These are phyloP conservation scores for Cistogaster globosa DNA, from an alignment of 2,888 invertebrate genomes.

Conservation along the genomic window DNA sequence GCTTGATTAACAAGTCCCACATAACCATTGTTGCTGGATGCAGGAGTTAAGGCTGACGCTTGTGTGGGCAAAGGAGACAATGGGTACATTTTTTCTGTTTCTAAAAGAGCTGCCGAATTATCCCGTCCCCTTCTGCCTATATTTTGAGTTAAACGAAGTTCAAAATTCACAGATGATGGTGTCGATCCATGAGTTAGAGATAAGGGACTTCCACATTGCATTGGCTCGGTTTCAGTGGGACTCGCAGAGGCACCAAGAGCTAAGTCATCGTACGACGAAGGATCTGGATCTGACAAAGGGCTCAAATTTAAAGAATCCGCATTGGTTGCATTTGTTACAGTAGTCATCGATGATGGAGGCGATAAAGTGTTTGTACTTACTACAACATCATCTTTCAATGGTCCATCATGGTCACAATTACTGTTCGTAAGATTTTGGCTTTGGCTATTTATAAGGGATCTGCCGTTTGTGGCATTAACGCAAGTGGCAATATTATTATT, in stretches of 20 bases:
- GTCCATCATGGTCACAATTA: constrained; percentile 5
- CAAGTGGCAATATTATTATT: neutral
- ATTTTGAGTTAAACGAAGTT: constrained; percentile 62
- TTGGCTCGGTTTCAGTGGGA: constrained; percentile 80
- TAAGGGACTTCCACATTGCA: constrained; percentile 71
- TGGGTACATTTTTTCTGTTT: constrained; percentile 54
- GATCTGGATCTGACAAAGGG: constrained; percentile 80
- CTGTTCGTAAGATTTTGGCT: constrained; percentile 5
- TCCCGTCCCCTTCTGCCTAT: constrained; percentile 20
- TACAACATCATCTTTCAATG: constrained; percentile 32
- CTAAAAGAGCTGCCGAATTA: constrained; percentile 27
- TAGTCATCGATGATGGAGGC: constrained; percentile 70
- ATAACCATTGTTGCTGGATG: constrained; percentile 82
- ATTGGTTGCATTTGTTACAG: constrained; percentile 70
- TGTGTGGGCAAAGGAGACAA: constrained; percentile 49
- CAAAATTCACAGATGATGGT: constrained; percentile 35
- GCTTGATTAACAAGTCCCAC: constrained; percentile 94
- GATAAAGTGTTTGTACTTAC: constrained; percentile 47
- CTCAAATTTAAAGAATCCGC: constrained; percentile 78
- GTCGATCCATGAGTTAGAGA: constrained; percentile 61
- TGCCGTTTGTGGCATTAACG: constrained; percentile 7
- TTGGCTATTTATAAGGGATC: constrained; percentile 13
- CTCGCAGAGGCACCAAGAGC: constrained; percentile 83
- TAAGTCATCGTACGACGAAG: constrained; percentile 81
- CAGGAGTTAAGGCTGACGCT: constrained; percentile 46